These are phyloP conservation scores for Trichechus manatus DNA, from an alignment of 2,113 vertebrate species.

Conservation along the genomic window DNA sequence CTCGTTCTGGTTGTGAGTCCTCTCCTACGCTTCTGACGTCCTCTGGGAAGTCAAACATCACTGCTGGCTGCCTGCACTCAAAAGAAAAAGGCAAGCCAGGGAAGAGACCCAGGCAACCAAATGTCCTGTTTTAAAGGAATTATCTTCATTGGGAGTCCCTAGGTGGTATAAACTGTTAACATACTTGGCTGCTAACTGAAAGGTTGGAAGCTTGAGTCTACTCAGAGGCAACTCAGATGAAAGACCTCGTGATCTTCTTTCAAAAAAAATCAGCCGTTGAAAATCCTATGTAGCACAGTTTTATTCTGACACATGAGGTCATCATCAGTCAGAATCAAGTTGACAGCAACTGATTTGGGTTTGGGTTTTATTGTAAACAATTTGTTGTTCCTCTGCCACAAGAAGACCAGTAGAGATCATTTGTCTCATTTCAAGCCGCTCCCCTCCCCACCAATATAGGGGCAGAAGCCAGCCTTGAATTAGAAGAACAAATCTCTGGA, in stretches of 20 bases:
- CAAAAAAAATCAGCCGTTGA: not conserved
- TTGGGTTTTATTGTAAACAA: not conserved
- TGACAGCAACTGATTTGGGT: not conserved
- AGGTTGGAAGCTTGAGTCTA: not conserved
- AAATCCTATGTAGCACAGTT: not conserved
- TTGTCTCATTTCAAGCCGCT: not conserved
- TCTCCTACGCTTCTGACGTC: not conserved
- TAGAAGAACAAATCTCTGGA: not conserved
- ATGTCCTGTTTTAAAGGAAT: not conserved
- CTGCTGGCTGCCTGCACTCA: not conserved
- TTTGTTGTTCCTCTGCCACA: conserved; percentile 26
- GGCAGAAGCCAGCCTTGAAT: not conserved
- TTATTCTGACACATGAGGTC: not conserved
- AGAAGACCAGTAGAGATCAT: not conserved
- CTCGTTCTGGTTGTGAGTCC: not conserved
- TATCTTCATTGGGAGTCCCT: not conserved
- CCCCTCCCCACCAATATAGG: not conserved
- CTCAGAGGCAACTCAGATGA: not conserved
- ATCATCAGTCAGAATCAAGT: not conserved
- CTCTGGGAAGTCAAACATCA: not conserved
- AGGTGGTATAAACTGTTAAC: not conserved
- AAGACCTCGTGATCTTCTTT: not conserved
- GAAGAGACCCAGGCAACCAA: not conserved
- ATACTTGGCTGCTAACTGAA: not conserved
- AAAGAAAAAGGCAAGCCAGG: not conserved